Base-by-base conservation (phyloP, 2,888 invertebrate species). In the Trachelus iudaicus region DNA sequence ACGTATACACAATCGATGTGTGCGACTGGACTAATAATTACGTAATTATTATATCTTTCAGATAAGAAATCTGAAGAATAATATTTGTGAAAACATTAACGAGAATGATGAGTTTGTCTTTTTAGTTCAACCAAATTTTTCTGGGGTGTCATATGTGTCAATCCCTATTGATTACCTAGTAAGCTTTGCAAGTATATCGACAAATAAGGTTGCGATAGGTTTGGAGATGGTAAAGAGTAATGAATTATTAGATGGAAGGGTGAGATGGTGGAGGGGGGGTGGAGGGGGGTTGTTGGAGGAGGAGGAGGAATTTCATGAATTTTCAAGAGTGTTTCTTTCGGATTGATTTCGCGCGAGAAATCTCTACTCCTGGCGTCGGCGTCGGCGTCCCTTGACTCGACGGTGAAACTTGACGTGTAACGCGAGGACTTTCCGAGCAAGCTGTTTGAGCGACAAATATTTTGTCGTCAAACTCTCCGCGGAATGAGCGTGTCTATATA, bases 361-460 rank as follows among this genome's bases (percentile, higher is more conserved):
- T 1, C 9, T 56, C 4, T 56, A 56, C 23, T 56, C 23, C 9
- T n/a, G 56, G 2, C 56, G 56, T 56, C 56, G 56, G 56, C 56
- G 23, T 56, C 56, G 56, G 56, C 56, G 56, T 56, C 56, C 23
- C 56, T 56, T 56, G 23, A 56, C 23, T 56, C 56, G 9, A 23
- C 56, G 56, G 23, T 56, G 9, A 56, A 56, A 56, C 56, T 23
- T 56, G 56, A 56, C 56, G 56, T 56, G 56, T 56, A 56, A 56
- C 23, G 56, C 56, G 78, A 85, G 82, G 87, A 87, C 88, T 89
- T 88, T 87, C 87, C 71, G 33, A 87, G 56, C 89, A 85, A 86
- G 86, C 85, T 91, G 90, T 91, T 91, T 91, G 91, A 91, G 89
- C 90, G 90, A 91, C 91, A 91, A 91, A 91, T 91, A 91, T 91